phyloP scores from a whole-genome alignment of 2,888 invertebrate species.

The Mythimna lalbum region DNA sequence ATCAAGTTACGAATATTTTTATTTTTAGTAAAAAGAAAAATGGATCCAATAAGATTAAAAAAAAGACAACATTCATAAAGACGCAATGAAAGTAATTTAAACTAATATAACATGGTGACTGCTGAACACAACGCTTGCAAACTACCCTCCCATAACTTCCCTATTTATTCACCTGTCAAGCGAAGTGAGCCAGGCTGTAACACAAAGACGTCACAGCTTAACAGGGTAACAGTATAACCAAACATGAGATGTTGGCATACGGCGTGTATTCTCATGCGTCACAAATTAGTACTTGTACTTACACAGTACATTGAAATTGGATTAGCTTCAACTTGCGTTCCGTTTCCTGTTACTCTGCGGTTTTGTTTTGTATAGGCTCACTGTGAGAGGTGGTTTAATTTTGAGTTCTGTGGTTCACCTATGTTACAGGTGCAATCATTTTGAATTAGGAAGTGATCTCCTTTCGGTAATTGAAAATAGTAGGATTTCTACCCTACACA shows the following conservation, averaged over 20 bases:
- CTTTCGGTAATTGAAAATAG: not conserved
- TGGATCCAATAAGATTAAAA: not conserved
- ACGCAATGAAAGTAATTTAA: not conserved
- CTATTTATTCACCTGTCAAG: not conserved
- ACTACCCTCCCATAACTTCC: not conserved
- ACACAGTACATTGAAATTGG: conserved; percentile 39
- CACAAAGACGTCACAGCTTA: conserved; percentile 24
- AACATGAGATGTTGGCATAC: conserved; percentile 31
- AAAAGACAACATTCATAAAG: not conserved
- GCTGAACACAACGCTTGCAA: not conserved
- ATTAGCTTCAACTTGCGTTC: conserved; percentile 31
- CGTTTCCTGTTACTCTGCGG: conserved; percentile 43
- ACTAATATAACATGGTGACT: not conserved
- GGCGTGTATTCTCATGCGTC: conserved; percentile 28
- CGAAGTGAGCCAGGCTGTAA: not conserved
- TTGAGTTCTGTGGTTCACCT: conserved; percentile 41
- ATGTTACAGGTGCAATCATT: conserved; percentile 24
- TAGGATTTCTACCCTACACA: not conserved
- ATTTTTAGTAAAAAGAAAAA: too few species aligned
- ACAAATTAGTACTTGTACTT: conserved; percentile 51
- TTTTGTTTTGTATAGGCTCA: conserved; percentile 32
- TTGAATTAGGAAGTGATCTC: conserved; percentile 9
- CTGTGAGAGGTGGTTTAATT: conserved; percentile 38
- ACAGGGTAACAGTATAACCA: conserved; percentile 27
- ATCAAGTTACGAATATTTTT: too few species aligned